Evolutionary conservation across 1,140 invertebrate genomes (phyloP), one percentile per base, ranked within the genome.

Genomic region (Pinna nobilis): DNA sequence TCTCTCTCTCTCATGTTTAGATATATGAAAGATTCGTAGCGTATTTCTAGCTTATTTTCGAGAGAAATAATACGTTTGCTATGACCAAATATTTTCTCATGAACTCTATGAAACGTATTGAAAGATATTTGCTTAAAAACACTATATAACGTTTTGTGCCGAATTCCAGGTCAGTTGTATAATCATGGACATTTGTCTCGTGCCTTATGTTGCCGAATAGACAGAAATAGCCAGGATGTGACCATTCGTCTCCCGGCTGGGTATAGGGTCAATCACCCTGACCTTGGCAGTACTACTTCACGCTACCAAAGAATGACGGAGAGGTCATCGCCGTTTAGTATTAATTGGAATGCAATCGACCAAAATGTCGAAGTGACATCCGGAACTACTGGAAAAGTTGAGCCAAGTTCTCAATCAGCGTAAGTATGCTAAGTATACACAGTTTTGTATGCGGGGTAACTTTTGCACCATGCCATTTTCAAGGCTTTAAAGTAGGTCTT

Each of bases 151-250:
- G 13, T 7, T 35, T 66, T 69, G 30, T n/a, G 3, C 41, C 30
- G 13, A 44, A 11, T 74, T 77, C 20, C 37, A 87, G 88, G 85
- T 41, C 75, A 78, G 25, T 77, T 89, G 7, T 90, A 82, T 77
- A 80, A 88, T 74, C 81, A 81, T 49, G 83, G 82, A 20, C 88
- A 90, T 74, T 68, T 90, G 50, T 77, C 79, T 3, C 79, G 89
- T 20, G 89, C 89, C 4, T 39, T 90, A 3, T 88, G 88, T 74
- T 88, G 87, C 53, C 79, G 89, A 3, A 61, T 89, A n/a, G 64
- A 74, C 5, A 25, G 35, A 11, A 23, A 74, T 0, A 28, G 1
- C 3, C 5, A 11, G 1, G 2, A 0, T 15, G 7, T 74, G 32
- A 18, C 44, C n/a, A n/a, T n/a, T n/a, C 15, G 28, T 18, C 64